Conservation (phyloP, 2,888 invertebrate species). For the Dicranocentrus wangi region DNA sequence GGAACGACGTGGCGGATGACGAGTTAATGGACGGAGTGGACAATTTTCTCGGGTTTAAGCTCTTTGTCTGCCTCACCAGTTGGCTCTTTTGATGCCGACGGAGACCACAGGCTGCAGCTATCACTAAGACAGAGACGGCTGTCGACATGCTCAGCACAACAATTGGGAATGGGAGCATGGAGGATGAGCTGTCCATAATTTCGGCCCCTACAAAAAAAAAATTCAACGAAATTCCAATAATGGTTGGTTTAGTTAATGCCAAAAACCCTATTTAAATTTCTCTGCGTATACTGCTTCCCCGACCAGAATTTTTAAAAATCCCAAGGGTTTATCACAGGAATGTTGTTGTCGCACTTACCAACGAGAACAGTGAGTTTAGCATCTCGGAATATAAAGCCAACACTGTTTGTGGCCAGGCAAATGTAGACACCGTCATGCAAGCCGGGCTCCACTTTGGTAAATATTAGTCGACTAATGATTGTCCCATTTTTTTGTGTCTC, state of each 20-base stretch:
- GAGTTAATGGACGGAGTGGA: constrained; percentile 69
- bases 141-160: constrained; percentile 70
- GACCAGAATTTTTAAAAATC: too few species aligned
- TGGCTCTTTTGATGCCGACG: constrained; percentile 68
- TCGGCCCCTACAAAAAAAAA: constrained; percentile 64
- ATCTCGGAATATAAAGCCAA: constrained; percentile 71
- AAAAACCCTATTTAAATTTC: too few species aligned
- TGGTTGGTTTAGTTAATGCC: neutral
- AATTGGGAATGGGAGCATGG: constrained; percentile 68
- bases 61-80: constrained; percentile 63
- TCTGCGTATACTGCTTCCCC: too few species aligned
- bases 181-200: constrained; percentile 66
- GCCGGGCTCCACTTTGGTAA: constrained; percentile 65
- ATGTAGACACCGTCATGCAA: constrained; percentile 70
- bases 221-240: constrained; percentile 3
- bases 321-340: too few species aligned
- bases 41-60: constrained; percentile 63
- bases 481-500: constrained; percentile 72
- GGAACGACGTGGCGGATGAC: constrained; percentile 53
- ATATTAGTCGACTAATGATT: constrained; percentile 71
- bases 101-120: constrained; percentile 69
- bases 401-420: constrained; percentile 71
- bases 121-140: constrained; percentile 68
- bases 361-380: constrained; percentile 69
- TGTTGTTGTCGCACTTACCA: constrained; percentile 54